These are phyloP conservation scores for Limonius californicus DNA, from an alignment of 1,140 invertebrate genomes.

Conservation along the genomic window DNA sequence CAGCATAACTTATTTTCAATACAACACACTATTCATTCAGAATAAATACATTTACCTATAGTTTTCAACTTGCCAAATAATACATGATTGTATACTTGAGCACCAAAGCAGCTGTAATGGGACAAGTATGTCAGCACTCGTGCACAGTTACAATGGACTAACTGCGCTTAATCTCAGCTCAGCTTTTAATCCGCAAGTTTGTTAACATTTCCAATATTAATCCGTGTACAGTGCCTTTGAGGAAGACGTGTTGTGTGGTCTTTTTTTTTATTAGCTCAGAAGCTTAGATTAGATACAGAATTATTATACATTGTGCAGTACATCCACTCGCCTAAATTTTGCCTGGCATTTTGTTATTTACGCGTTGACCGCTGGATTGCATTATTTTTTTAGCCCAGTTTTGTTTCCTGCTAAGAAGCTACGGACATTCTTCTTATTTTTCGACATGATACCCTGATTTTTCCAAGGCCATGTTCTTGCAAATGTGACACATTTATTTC, in stretches of 20 bases:
- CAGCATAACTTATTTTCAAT: neutral
- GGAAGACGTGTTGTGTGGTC: constrained; percentile 41
- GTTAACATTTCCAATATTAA: constrained; percentile 45
- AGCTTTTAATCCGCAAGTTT: constrained; percentile 48
- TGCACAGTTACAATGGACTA: constrained; percentile 48
- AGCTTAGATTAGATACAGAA: constrained; percentile 37
- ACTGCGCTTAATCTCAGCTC: constrained; percentile 48
- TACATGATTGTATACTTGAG: constrained; percentile 7
- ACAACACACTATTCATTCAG: neutral
- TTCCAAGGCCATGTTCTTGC: constrained; percentile 47
- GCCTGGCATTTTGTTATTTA: constrained; percentile 1
- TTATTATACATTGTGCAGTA: neutral
- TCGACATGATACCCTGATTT: constrained; percentile 16
- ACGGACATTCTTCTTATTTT: constrained; percentile 5
- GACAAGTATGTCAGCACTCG: constrained; percentile 45
- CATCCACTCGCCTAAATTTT: constrained; percentile 16
- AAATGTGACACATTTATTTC: constrained; percentile 33
- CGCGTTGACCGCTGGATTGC: neutral
- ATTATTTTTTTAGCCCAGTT: constrained; percentile 11
- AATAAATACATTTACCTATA: neutral
- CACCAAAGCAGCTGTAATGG: constrained; percentile 28
- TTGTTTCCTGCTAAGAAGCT: constrained; percentile 8
- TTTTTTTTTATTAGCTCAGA: constrained; percentile 28
- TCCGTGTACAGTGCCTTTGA: constrained; percentile 41
- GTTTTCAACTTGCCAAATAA: neutral